Percentiles rank a stretch among this genome's conserved stretches.
phyloP scores from a whole-genome alignment of 2,888 invertebrate genomes.

The Melanophora roralis region DNA sequence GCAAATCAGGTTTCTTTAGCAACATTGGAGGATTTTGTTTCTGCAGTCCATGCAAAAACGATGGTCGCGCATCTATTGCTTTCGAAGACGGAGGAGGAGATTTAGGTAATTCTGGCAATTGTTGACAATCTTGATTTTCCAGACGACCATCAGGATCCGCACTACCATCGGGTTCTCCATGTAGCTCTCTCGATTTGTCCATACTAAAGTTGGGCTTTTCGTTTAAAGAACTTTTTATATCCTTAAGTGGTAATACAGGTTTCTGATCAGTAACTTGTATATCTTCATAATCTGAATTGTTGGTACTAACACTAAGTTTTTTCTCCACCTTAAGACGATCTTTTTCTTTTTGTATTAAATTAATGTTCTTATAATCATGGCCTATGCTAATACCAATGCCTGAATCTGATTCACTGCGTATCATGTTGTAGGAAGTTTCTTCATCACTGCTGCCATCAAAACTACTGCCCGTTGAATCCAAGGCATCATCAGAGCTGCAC shows the following conservation, averaged over 20 bases:
- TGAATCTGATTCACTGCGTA: conserved; percentile 77
- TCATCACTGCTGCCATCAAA: conserved; percentile 77
- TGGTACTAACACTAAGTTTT: conserved; percentile 74
- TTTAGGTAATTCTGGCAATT: conserved; percentile 82
- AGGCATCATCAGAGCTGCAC: conserved; percentile 76
- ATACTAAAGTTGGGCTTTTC: conserved; percentile 66
- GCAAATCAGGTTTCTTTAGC: conserved; percentile 82
- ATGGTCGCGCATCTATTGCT: conserved; percentile 79
- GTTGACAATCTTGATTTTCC: conserved; percentile 80
- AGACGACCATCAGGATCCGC: conserved; percentile 86
- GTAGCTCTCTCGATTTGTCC: conserved; percentile 85
- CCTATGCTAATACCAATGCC: conserved; percentile 77
- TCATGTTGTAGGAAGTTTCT: conserved; percentile 77
- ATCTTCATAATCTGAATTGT: conserved; percentile 77
- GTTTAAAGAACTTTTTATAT: neutral
- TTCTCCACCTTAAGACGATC: conserved; percentile 69
- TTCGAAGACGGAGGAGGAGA: conserved; percentile 76
- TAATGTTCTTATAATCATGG: conserved; percentile 71
- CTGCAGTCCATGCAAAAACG: conserved; percentile 84
- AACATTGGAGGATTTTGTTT: conserved; percentile 73
- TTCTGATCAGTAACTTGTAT: conserved; percentile 74
- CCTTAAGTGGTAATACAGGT: conserved; percentile 26
- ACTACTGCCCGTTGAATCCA: conserved; percentile 77
- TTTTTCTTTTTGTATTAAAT: conserved; percentile 63
- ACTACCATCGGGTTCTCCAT: conserved; percentile 91